Percentiles rank a stretch among this genome's conserved stretches.
phyloP scores from a whole-genome alignment of 2,113 vertebrate species.

The Pygoscelis antarcticus region DNA sequence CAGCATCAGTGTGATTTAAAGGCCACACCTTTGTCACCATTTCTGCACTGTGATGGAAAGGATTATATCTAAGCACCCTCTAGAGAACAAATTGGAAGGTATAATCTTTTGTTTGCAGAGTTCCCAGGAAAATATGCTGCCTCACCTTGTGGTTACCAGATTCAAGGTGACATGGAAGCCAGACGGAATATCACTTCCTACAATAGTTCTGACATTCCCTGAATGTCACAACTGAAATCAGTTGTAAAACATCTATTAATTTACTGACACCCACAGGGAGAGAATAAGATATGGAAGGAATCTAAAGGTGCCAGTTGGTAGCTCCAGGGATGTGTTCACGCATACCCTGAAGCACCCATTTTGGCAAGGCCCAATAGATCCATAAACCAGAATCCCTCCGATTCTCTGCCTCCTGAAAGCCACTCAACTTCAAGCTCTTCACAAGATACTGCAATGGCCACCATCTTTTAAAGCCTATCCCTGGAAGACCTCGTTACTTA shows the following conservation, averaged over 20 bases:
- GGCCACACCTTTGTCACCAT: not conserved
- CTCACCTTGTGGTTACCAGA: not conserved
- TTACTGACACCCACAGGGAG: not conserved
- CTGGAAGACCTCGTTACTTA: not conserved
- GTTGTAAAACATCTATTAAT: not conserved
- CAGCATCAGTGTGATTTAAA: not conserved
- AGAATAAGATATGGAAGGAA: not conserved
- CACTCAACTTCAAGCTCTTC: not conserved
- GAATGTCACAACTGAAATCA: not conserved
- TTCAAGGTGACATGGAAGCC: not conserved
- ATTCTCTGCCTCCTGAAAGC: not conserved
- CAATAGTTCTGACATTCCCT: not conserved
- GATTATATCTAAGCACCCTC: not conserved
- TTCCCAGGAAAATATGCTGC: not conserved
- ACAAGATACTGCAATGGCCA: not conserved
- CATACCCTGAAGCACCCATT: not conserved
- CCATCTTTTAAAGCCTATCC: not conserved
- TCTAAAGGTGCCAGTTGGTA: not conserved
- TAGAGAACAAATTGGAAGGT: not conserved
- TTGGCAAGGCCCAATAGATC: rapidly evolving
- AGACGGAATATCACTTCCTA: not conserved
- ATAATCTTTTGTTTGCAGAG: not conserved
- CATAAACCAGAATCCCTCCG: not conserved
- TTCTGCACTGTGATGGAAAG: not conserved
- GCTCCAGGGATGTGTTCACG: not conserved